A percentile compares a stretch with the other conserved stretches of the same genome.
Evolutionary conservation across 2,797 vertebrate species (phyloP).

Genomic region (Gobionotothen gibberifrons): DNA sequence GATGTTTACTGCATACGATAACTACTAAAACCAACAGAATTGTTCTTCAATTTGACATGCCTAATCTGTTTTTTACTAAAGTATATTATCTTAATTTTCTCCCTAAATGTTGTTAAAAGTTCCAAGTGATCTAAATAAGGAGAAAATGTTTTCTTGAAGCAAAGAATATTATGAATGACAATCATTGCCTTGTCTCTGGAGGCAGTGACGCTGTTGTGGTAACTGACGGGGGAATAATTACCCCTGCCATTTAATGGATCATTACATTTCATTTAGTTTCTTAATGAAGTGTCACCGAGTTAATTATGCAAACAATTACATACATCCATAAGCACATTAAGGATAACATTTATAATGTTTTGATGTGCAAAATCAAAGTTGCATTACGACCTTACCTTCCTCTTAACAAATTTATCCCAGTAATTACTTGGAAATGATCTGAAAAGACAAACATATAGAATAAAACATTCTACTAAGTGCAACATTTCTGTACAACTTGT

Average conservation of each 20-base stretch:
- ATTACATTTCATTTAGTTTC: conserved; percentile 57
- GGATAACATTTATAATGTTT: neutral
- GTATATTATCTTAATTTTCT: neutral
- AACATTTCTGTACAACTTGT: neutral
- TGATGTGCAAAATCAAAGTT: neutral
- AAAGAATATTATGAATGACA: conserved; percentile 9
- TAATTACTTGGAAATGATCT: conserved; percentile 87
- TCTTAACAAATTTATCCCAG: conserved; percentile 89
- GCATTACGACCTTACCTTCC: conserved; percentile 75
- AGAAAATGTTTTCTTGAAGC: neutral
- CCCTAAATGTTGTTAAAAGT: neutral
- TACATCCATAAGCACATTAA: conserved; percentile 22
- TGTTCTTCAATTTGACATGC: neutral
- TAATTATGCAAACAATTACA: conserved; percentile 43
- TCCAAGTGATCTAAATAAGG: neutral
- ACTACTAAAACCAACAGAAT: neutral
- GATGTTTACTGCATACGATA: conserved; percentile 3
- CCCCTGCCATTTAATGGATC: conserved; percentile 53
- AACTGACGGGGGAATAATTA: conserved; percentile 52
- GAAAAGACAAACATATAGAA: conserved; percentile 50
- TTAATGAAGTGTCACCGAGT: conserved; percentile 41
- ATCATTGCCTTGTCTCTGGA: conserved; percentile 21
- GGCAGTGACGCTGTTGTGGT: conserved; percentile 35
- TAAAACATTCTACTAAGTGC: neutral
- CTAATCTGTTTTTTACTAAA: neutral